Conservation (phyloP, 2,888 invertebrate genomes). For the Drosophila pegasa region DNA sequence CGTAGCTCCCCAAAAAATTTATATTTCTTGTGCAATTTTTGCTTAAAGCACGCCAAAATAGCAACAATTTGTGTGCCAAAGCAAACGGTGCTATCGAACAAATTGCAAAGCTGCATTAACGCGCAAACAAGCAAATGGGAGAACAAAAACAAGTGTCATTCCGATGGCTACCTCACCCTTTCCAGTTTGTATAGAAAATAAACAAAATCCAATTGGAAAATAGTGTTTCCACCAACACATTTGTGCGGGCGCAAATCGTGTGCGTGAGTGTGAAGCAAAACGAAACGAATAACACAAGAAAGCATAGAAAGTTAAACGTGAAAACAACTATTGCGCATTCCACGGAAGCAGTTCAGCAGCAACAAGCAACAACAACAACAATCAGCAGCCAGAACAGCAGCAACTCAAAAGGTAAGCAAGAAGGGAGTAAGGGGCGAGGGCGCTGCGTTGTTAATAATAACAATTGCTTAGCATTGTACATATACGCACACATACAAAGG, state of each 20-base stretch:
- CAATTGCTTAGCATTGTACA: slow-evolving; percentile 67
- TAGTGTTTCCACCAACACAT: slow-evolving; percentile 54
- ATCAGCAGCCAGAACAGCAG: slow-evolving; percentile 47
- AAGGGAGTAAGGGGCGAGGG: slow-evolving; percentile 15
- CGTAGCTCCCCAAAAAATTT: slow-evolving; percentile 18
- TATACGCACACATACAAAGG: slow-evolving; percentile 12
- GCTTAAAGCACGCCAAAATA: slow-evolving; percentile 1
- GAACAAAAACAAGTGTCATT: slow-evolving; percentile 17
- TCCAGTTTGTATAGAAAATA: slow-evolving; percentile 56
- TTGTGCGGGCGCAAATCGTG: slow-evolving; percentile 71
- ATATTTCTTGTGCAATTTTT: slow-evolving; percentile 16
- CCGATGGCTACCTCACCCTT: slow-evolving; percentile 62
- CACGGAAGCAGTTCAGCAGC: slow-evolving; percentile 50
- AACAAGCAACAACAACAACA: slow-evolving; percentile 42
- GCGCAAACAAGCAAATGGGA: slow-evolving; percentile 1
- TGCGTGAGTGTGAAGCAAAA: slow-evolving; percentile 26
- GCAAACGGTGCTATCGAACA: background rate
- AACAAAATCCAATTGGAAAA: slow-evolving; percentile 65
- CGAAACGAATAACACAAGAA: slow-evolving; percentile 43
- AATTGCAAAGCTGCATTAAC: background rate
- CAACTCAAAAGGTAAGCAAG: slow-evolving; percentile 63
- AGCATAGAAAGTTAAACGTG: slow-evolving; percentile 52
- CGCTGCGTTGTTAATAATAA: slow-evolving; percentile 64
- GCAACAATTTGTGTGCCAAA: slow-evolving; percentile 34
- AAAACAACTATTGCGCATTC: slow-evolving; percentile 72